These are phyloP conservation scores for Hippolais icterina DNA, from an alignment of 2,113 vertebrate genomes.

Conservation along the genomic window DNA sequence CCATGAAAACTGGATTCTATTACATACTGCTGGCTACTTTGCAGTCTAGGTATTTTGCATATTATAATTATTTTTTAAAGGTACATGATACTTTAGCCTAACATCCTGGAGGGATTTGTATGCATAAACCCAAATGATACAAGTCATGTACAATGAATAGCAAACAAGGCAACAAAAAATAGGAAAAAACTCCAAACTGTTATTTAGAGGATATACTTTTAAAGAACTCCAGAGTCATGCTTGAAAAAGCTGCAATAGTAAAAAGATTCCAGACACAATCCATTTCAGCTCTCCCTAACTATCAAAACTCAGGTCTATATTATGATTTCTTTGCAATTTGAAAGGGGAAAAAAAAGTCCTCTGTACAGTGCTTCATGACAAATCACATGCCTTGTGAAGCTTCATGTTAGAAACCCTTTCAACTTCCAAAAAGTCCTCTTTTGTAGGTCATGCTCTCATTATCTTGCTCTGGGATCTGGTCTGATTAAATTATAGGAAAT, in stretches of 20 bases:
- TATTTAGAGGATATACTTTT: not conserved
- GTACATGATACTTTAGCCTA: not conserved
- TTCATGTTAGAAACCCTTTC: slow-evolving; percentile 65
- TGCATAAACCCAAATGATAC: not conserved
- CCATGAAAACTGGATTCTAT: not conserved
- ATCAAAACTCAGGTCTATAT: not conserved
- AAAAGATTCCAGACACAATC: not conserved
- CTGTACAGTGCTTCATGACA: slow-evolving; percentile 19
- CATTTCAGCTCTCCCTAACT: not conserved
- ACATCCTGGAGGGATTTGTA: not conserved
- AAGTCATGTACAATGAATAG: not conserved
- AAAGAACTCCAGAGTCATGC: not conserved
- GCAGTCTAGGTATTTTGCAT: not conserved
- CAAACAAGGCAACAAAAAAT: not conserved
- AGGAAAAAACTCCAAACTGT: not conserved
- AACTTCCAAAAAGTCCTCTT: slow-evolving; percentile 67
- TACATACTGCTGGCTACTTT: not conserved
- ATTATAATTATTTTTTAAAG: slow-evolving; percentile 1
- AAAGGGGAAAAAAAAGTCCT: not conserved
- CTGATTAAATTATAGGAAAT: slow-evolving; percentile 81
- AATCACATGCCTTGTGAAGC: slow-evolving; percentile 49
- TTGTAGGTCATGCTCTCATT: slow-evolving; percentile 77
- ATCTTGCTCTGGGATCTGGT: slow-evolving; percentile 73
- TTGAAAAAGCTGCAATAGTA: not conserved
- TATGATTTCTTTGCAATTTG: not conserved